Evolutionary conservation across 1,140 invertebrate species (phyloP).

Genomic region (Amphibalanus amphitrite): DNA sequence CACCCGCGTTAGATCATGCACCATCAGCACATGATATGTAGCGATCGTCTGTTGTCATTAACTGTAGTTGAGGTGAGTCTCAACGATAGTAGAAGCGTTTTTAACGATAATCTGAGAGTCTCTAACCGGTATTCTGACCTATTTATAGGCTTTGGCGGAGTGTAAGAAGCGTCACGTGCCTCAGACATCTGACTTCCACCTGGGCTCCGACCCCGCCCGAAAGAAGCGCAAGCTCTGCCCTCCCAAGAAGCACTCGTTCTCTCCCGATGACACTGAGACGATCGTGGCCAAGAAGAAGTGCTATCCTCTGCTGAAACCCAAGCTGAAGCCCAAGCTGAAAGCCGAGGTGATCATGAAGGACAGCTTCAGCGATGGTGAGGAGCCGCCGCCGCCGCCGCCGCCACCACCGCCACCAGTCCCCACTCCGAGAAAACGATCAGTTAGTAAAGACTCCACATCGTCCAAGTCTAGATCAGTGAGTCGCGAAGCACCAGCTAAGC

Average conservation of each 20-base stretch:
- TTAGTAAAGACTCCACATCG: too few species aligned
- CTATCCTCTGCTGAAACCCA: conserved; percentile 26
- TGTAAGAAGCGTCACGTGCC: neutral
- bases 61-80: too few species aligned
- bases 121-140: too few species aligned
- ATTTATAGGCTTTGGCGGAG: neutral
- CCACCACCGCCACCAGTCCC: too few species aligned
- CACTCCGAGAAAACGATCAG: too few species aligned
- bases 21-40: too few species aligned
- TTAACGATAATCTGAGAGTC: too few species aligned
- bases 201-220: neutral
- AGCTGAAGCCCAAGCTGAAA: conserved; percentile 46
- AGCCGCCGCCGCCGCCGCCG: neutral
- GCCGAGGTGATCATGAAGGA: conserved; percentile 34
- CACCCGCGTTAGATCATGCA: too few species aligned
- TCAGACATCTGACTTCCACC: neutral
- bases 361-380: neutral
- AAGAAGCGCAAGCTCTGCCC: conserved; percentile 68
- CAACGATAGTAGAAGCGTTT: too few species aligned
- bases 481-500: too few species aligned
- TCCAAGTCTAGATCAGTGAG: too few species aligned
- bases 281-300: conserved; percentile 56
- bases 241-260: conserved; percentile 50
- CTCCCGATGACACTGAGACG: conserved; percentile 45
- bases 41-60: too few species aligned